Evolutionary conservation across 2,888 invertebrate species (phyloP).

Genomic region (Plemyria rubiginata): DNA sequence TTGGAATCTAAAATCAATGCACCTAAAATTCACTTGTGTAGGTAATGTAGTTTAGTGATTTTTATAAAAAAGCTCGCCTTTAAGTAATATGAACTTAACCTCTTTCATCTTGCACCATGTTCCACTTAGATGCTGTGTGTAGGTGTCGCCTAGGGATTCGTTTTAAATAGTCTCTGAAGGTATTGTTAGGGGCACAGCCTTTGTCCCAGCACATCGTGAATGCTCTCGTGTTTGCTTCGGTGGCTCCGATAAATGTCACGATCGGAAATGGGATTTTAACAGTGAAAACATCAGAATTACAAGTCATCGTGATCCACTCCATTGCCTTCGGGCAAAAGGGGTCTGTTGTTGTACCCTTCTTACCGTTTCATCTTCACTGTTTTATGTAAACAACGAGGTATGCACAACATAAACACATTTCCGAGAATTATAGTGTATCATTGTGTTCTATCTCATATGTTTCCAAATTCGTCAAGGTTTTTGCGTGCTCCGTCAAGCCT

Average conservation of each 20-base stretch:
- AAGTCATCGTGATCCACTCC: constrained; percentile 77
- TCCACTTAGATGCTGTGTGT: constrained; percentile 53
- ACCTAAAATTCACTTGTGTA: no score
- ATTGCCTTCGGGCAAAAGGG: constrained; percentile 79
- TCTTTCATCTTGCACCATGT: constrained; percentile 48
- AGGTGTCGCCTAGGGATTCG: constrained; percentile 74
- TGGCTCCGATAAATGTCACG: constrained; percentile 71
- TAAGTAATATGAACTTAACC: background rate
- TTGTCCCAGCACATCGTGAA: constrained; percentile 67
- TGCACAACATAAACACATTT: constrained; percentile 54
- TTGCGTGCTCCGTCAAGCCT: background rate
- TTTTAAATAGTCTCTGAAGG: constrained; percentile 74
- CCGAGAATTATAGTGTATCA: constrained; percentile 44
- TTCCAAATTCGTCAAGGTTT: constrained; percentile 5
- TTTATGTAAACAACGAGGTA: constrained; percentile 66
- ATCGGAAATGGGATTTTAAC: constrained; percentile 84
- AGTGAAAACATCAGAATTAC: constrained; percentile 82
- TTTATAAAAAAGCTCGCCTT: background rate
- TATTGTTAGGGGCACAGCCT: constrained; percentile 69
- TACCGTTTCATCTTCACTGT: constrained; percentile 68
- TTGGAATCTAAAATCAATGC: no score
- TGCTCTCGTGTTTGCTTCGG: constrained; percentile 72
- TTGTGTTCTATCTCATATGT: constrained; percentile 18
- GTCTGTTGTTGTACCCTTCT: constrained; percentile 70
- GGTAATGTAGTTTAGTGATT: no score